These are phyloP conservation scores for Sphaeridia pumilis DNA, from an alignment of 2,888 invertebrate genomes.

Conservation along the genomic window DNA sequence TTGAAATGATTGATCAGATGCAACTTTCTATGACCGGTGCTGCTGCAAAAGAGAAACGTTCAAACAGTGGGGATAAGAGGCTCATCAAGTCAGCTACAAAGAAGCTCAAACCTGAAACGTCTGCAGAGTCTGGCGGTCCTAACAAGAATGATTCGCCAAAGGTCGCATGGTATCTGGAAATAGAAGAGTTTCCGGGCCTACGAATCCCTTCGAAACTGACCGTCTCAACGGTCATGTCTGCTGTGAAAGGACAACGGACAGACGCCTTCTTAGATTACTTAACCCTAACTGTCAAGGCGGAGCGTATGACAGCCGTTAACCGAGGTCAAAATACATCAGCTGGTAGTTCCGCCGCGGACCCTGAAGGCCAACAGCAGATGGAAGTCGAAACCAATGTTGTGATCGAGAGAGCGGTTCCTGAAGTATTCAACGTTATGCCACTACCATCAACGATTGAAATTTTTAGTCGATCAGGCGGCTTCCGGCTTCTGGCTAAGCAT, in stretches of 20 bases:
- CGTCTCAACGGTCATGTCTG: conserved; percentile 26
- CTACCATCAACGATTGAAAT: conserved; percentile 52
- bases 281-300: conserved; percentile 26
- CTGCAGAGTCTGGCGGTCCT: too few species aligned
- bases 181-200: conserved; percentile 32
- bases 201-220: conserved; percentile 24
- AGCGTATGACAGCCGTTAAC: neutral
- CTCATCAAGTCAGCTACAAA: conserved; percentile 30
- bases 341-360: neutral
- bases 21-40: conserved; percentile 68
- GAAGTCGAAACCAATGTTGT: neutral
- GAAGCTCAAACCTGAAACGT: conserved; percentile 29
- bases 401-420: too few species aligned
- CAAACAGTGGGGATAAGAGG: conserved; percentile 19
- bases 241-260: conserved; percentile 25
- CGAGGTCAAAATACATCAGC: neutral
- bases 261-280: conserved; percentile 28
- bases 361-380: neutral
- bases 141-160: too few species aligned
- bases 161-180: conserved; percentile 29
- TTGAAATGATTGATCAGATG: conserved; percentile 38
- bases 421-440: conserved; percentile 34
- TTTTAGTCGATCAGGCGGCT: conserved; percentile 76
- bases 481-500: conserved; percentile 76
- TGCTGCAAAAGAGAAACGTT: conserved; percentile 74